Base-by-base conservation (phyloP, 2,797 vertebrate genomes). In the Rhynchonycteris naso region DNA sequence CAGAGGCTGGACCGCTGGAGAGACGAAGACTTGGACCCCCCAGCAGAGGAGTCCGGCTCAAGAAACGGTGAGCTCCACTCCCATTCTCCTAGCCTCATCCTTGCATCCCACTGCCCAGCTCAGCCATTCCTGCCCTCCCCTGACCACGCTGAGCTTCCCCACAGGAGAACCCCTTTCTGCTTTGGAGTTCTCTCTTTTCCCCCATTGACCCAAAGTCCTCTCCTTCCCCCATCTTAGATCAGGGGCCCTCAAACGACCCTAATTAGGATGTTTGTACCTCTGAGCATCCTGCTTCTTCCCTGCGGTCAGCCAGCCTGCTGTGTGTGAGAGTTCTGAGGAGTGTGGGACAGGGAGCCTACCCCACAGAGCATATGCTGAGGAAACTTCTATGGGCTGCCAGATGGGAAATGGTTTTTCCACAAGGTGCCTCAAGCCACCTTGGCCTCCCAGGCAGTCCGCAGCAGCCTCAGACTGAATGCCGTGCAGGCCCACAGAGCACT, bases 361-460 rank as follows among this genome's bases (percentile, higher is more conserved):
- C 16, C 12, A n/a, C 66, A 33, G 56, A 76, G 19, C 24, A 13
- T 74, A 56, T 24, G 59, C 56, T 28, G 68, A 75, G 90, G 90
- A 87, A 95, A 93, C 30, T 52, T 96, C 84, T 2, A 2, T 18
- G 61, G 78, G 76, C 84, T 95, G 94, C 96, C 96, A 97, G 93
- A 96, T 85, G 94, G 96, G 93, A 97, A 97, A 97, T 95, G 96
- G 72, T 84, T 97, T 97, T 97, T 97, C 96, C 97, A 97, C 59
- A 95, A 93, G 81, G 90, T 95, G 85, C 81, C 78, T 91, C 84
- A 52, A 83, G 91, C 93, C 54, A 71, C 84, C 75, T 72, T 18
- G 50, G 84, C 66, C 78, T 79, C 93, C 87, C 81, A 47, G 66
- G 68, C 75, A 50, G 74, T 75, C 22, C 4, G 35, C 81, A 93